Evolutionary conservation across 2,113 vertebrate genomes (phyloP).

Genomic region (Argyrosomus japonicus): DNA sequence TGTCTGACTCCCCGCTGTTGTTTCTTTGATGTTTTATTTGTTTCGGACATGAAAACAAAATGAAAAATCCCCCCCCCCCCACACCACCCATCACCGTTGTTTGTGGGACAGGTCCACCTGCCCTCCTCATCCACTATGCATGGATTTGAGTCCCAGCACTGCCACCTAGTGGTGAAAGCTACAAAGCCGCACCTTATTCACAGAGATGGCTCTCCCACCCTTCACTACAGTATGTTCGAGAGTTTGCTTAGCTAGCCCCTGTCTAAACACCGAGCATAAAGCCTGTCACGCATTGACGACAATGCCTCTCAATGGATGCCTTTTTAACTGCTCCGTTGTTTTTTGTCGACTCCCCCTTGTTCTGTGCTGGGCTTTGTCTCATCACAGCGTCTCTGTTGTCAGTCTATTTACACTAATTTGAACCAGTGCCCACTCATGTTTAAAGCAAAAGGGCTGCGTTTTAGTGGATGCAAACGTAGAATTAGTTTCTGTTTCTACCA

Average conservation of each 20-base stretch:
- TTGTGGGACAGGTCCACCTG: not conserved
- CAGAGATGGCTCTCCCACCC: not conserved
- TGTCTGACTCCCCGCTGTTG: conserved; percentile 27
- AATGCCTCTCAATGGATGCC: conserved; percentile 58
- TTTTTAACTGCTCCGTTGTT: conserved; percentile 45
- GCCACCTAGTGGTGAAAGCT: conserved; percentile 54
- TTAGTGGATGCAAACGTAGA: not conserved
- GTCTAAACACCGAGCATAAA: conserved; percentile 65
- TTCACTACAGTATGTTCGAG: conserved; percentile 71
- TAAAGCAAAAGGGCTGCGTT: conserved; percentile 6
- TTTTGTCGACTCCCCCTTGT: conserved; percentile 45
- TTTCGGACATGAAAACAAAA: conserved; percentile 22
- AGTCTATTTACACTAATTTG: conserved; percentile 8
- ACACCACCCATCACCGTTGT: conserved; percentile 16
- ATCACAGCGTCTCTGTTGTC: conserved; percentile 41
- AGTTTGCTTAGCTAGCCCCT: conserved; percentile 60
- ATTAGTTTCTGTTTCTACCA: not conserved
- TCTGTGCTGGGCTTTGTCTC: conserved; percentile 53
- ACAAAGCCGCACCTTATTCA: conserved; percentile 18
- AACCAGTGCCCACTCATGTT: conserved; percentile 5
- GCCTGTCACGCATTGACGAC: conserved; percentile 51
- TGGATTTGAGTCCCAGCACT: conserved; percentile 30
- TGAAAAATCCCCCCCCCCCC: conserved; percentile 10
- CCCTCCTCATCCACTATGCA: not conserved
- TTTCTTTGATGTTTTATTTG: conserved; percentile 47